These are phyloP conservation scores for Sialis fuliginosa DNA, from an alignment of 2,888 invertebrate genomes.

Conservation along the genomic window DNA sequence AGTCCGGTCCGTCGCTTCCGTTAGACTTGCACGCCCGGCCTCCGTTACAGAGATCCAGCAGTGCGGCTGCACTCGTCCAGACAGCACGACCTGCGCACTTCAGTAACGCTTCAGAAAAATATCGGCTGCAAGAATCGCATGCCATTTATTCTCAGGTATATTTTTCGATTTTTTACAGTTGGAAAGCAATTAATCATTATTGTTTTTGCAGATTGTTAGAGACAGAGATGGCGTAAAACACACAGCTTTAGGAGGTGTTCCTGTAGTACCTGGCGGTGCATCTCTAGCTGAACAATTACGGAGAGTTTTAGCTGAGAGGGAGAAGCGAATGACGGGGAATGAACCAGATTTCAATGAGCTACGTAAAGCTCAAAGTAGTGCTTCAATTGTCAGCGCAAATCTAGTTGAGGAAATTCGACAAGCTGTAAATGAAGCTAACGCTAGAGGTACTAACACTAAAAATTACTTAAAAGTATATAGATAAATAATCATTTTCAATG, in stretches of 20 bases:
- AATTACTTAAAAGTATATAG: not conserved
- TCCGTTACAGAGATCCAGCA: no score
- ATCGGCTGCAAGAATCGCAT: conserved; percentile 10
- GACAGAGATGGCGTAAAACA: conserved; percentile 1
- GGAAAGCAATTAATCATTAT: not conserved
- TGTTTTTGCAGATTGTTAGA: not conserved
- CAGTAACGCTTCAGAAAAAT: conserved; percentile 11
- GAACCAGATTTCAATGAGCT: conserved; percentile 44
- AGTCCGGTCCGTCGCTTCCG: not conserved
- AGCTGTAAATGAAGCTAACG: conserved; percentile 76
- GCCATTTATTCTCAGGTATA: conserved; percentile 29
- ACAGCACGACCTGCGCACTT: conserved; percentile 10
- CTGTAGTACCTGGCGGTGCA: conserved; percentile 31
- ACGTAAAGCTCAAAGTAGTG: conserved; percentile 35
- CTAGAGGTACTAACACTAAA: conserved; percentile 43
- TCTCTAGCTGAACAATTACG: conserved; percentile 74
- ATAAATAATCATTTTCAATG: no score
- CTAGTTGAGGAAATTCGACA: conserved; percentile 75
- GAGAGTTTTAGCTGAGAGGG: conserved; percentile 71
- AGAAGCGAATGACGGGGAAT: conserved; percentile 49
- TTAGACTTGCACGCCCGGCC: no score
- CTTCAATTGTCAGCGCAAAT: conserved; percentile 58
- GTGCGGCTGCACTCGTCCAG: conserved; percentile 7
- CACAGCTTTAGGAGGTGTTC: conserved; percentile 31
- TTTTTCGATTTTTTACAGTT: no score